These are phyloP conservation scores for Larimichthys crocea DNA, from an alignment of 2,113 vertebrate genomes.

Conservation along the genomic window DNA sequence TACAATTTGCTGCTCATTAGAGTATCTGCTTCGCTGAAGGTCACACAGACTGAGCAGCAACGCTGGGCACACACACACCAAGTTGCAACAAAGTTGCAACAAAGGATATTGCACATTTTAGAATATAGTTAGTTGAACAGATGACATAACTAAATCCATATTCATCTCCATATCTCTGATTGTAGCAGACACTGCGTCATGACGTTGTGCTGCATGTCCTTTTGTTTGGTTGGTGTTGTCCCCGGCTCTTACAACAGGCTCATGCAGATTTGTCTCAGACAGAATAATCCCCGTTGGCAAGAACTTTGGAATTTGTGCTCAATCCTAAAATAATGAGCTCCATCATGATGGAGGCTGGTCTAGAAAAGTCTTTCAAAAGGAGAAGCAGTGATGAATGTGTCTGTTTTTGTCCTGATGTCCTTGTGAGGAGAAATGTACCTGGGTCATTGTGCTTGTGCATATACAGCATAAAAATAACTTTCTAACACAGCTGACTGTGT, in stretches of 20 bases:
- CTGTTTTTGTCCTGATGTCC: neutral
- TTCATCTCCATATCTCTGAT: neutral
- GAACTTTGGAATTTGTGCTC: slow-evolving; percentile 8
- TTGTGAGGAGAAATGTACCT: neutral
- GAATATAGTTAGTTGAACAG: neutral
- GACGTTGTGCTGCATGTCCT: neutral
- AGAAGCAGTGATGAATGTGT: neutral
- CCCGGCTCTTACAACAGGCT: neutral
- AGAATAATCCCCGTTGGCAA: slow-evolving; percentile 20
- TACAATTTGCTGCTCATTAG: too few species aligned
- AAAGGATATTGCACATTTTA: too few species aligned
- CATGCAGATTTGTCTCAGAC: neutral
- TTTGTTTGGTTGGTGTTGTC: neutral
- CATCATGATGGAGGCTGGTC: too few species aligned
- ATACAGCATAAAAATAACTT: neutral
- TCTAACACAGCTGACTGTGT: too few species aligned
- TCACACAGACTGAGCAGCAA: too few species aligned
- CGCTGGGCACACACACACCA: too few species aligned
- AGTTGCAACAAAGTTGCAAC: too few species aligned
- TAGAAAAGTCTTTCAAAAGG: neutral
- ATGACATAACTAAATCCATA: too few species aligned
- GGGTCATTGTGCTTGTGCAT: neutral
- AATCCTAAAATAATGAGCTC: slow-evolving; percentile 50
- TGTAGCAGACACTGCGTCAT: neutral
- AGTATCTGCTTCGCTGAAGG: too few species aligned